Conservation (phyloP, 2,888 invertebrate species). For the Metopia argyrocephala region DNA sequence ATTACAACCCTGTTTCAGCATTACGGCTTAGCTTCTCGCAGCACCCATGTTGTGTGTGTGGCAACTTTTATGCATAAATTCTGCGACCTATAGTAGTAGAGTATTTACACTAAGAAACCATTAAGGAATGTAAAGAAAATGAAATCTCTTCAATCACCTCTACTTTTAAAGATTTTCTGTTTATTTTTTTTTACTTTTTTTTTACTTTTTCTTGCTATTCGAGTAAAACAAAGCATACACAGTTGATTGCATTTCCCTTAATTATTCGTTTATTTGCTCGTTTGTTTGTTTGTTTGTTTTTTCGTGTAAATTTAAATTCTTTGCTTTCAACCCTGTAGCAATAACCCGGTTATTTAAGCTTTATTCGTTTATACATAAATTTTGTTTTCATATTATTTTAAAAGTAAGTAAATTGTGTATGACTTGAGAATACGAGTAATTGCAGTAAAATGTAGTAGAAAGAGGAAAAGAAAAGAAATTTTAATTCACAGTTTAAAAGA, state of each 20-base stretch:
- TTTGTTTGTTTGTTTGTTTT: background rate
- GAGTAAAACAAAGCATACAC: too few species aligned
- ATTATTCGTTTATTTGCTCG: background rate
- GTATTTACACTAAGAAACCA: background rate
- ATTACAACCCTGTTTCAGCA: too few species aligned
- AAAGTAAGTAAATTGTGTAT: constrained; percentile 3
- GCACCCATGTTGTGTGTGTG: too few species aligned
- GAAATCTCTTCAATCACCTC: too few species aligned
- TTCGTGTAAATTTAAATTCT: background rate
- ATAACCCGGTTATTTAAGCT: background rate
- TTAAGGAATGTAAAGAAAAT: too few species aligned
- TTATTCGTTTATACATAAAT: background rate
- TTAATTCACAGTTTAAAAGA: too few species aligned
- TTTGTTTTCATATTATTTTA: background rate
- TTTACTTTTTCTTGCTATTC: background rate
- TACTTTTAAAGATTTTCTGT: background rate
- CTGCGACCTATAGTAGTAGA: background rate
- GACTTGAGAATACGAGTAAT: background rate
- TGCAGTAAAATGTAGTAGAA: too few species aligned
- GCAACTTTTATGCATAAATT: too few species aligned
- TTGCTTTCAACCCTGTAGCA: background rate
- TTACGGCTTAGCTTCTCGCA: too few species aligned
- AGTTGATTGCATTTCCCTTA: constrained; percentile 4
- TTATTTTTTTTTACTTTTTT: too few species aligned
- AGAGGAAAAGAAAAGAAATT: background rate